A percentile compares a stretch with the other conserved stretches of the same genome.
These are phyloP conservation scores for Halcyon smyrnensis DNA, from an alignment of 2,797 vertebrate genomes.

Conservation along the genomic window DNA sequence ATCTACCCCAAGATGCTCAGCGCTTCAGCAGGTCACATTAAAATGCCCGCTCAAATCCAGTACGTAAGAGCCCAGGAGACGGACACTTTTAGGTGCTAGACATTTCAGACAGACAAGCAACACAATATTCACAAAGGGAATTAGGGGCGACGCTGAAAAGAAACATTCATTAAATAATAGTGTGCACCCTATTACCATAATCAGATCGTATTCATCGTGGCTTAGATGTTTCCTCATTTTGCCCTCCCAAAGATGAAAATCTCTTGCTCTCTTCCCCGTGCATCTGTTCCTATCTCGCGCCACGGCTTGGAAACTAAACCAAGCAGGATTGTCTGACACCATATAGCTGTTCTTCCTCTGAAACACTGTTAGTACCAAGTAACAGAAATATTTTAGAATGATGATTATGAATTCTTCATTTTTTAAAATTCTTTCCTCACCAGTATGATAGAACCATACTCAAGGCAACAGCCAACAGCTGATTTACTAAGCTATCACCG, in stretches of 20 bases:
- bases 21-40: background rate
- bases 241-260: background rate
- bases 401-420: background rate
- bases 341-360: background rate
- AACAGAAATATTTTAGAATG: background rate
- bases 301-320: background rate
- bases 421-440: background rate
- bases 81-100: background rate
- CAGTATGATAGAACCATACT: rapidly evolving
- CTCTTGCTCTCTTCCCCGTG: background rate
- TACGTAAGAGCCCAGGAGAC: rapidly evolving
- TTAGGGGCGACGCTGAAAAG: background rate
- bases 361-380: background rate
- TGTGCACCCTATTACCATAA: background rate
- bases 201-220: background rate
- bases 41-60: background rate
- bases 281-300: background rate
- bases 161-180: constrained; percentile 13
- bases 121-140: background rate
- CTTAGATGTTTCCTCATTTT: background rate
- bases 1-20: background rate
- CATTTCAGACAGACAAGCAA: background rate
- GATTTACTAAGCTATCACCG: background rate
- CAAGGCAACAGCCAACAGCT: background rate
- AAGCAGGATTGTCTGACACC: background rate